Percentiles rank a stretch among this genome's conserved stretches.
phyloP scores from a whole-genome alignment of 2,888 invertebrate species.

The Asteroscopus sphinx region DNA sequence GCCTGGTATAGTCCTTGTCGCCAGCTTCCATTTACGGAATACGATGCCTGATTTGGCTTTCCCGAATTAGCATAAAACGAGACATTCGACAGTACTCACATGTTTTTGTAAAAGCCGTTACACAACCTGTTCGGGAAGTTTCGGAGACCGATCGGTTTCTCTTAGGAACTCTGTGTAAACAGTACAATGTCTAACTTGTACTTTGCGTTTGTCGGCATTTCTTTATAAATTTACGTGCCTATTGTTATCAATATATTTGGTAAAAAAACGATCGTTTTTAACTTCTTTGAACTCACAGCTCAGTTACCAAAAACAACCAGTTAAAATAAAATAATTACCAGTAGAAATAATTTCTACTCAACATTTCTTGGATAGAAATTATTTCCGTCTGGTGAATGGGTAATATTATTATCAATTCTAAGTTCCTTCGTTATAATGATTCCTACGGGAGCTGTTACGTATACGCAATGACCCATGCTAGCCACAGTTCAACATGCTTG shows the following conservation, averaged over 20 bases:
- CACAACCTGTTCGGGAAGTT: slow-evolving; percentile 33
- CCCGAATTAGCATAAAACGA: slow-evolving; percentile 40
- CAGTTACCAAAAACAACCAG: no score
- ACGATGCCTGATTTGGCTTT: slow-evolving; percentile 5
- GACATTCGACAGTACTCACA: slow-evolving; percentile 8
- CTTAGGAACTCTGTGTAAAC: slow-evolving; percentile 17
- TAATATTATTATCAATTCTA: slow-evolving; percentile 30
- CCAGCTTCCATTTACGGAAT: slow-evolving; percentile 21
- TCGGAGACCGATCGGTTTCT: slow-evolving; percentile 33
- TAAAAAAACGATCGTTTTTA: background rate
- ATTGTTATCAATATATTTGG: slow-evolving; percentile 17
- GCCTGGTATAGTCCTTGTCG: background rate
- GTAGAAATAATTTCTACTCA: no score
- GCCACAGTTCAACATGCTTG: slow-evolving; percentile 16
- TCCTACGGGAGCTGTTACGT: slow-evolving; percentile 19
- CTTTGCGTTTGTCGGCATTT: background rate
- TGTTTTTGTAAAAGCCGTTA: slow-evolving; percentile 27
- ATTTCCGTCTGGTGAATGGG: slow-evolving; percentile 4
- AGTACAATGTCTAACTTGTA: slow-evolving; percentile 3
- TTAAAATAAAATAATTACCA: no score
- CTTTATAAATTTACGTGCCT: background rate
- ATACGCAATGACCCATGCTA: slow-evolving; percentile 19
- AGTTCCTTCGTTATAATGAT: slow-evolving; percentile 7
- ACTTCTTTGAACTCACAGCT: background rate
- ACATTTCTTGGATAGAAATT: background rate